Conservation (phyloP, 2,797 vertebrate species). For the Galaxias olidus region DNA sequence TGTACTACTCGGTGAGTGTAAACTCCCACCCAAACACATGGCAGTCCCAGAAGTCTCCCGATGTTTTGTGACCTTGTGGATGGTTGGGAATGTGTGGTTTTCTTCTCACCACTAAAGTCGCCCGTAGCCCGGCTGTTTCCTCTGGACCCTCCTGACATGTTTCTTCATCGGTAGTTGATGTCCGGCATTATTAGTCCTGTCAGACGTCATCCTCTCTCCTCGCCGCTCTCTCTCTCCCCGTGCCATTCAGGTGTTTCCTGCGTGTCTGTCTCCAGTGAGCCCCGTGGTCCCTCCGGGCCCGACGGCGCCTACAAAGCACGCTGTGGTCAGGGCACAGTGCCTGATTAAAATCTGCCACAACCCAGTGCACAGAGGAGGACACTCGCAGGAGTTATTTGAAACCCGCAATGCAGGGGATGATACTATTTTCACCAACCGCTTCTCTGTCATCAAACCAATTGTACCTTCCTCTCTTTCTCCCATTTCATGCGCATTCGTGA, state of each 20-base stretch:
- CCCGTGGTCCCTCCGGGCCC: constrained; percentile 39
- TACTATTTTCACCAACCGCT: constrained; percentile 35
- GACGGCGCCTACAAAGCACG: constrained; percentile 31
- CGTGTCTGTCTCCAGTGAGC: constrained; percentile 21
- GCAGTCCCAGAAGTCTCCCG: too few species aligned
- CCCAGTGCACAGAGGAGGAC: constrained; percentile 52
- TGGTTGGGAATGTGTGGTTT: too few species aligned
- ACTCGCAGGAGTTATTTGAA: constrained; percentile 52
- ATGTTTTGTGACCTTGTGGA: too few species aligned
- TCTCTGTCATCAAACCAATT: constrained; percentile 47
- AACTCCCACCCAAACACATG: too few species aligned
- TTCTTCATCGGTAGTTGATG: constrained; percentile 48
- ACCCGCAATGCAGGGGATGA: constrained; percentile 57
- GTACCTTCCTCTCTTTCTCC: constrained; percentile 32
- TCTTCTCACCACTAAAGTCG: too few species aligned
- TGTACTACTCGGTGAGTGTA: too few species aligned
- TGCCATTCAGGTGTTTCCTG: constrained; percentile 43
- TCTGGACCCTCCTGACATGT: neutral
- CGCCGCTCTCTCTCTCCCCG: constrained; percentile 20
- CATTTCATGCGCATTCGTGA: constrained; percentile 21
- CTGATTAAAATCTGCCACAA: constrained; percentile 71
- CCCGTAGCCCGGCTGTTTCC: neutral
- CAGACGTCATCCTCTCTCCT: too few species aligned
- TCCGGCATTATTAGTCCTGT: constrained; percentile 50
- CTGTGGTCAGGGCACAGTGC: constrained; percentile 45